Conservation (phyloP, 2,113 vertebrate species). For the Gila orcuttii region DNA sequence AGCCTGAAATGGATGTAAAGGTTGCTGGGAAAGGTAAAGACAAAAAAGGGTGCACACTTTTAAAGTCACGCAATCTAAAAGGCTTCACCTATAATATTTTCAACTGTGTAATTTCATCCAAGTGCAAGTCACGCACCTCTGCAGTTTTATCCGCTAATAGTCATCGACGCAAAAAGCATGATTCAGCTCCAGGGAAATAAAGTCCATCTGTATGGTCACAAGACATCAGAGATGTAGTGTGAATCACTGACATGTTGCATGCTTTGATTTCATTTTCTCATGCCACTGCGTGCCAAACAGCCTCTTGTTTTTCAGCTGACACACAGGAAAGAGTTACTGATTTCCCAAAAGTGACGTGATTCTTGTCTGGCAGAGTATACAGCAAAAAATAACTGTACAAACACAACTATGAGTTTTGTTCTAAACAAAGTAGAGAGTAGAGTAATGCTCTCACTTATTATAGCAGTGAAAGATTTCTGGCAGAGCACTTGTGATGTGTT, state of each 20-base stretch:
- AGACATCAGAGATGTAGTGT: constrained; percentile 43
- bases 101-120: constrained; percentile 15
- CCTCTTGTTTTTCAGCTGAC: constrained; percentile 43
- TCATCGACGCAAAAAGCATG: constrained; percentile 40
- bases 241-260: constrained; percentile 43
- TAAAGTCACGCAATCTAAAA: constrained; percentile 6
- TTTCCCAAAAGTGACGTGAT: constrained; percentile 46
- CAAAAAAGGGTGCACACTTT: not conserved
- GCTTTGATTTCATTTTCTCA: constrained; percentile 50
- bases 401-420: constrained; percentile 23
- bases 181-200: constrained; percentile 50
- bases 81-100: not conserved
- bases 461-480: constrained; percentile 9
- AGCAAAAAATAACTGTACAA: constrained; percentile 21
- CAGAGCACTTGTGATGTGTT: not conserved
- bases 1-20: not conserved
- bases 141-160: constrained; percentile 27
- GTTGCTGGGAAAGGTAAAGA: not conserved
- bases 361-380: constrained; percentile 32
- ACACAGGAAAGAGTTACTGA: constrained; percentile 39
- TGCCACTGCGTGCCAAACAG: constrained; percentile 47
- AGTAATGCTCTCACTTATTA: not conserved
- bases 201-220: constrained; percentile 46
- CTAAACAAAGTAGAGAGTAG: not conserved
- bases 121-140: constrained; percentile 29